These are phyloP conservation scores for Delphinus delphis DNA, from an alignment of 2,113 vertebrate species.

Conservation along the genomic window DNA sequence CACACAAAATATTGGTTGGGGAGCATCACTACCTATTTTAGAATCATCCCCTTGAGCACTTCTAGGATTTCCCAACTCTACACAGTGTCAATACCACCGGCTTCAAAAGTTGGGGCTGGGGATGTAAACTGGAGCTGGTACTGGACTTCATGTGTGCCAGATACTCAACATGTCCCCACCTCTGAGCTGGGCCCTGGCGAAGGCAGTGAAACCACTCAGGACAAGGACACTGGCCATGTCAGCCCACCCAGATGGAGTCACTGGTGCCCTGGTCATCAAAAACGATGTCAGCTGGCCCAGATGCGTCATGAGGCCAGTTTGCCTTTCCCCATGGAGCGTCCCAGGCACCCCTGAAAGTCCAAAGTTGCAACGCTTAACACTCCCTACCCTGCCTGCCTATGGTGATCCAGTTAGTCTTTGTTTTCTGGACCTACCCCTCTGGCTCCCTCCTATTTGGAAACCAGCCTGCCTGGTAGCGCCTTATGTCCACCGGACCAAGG, in stretches of 20 bases:
- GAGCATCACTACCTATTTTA: slow-evolving; percentile 40
- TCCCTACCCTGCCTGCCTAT: not conserved
- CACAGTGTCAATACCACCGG: not conserved
- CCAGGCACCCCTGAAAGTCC: not conserved
- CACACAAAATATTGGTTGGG: slow-evolving; percentile 53
- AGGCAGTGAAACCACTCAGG: not conserved
- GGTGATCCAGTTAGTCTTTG: not conserved
- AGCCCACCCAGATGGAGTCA: not conserved
- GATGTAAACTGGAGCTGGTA: not conserved
- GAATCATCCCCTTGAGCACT: slow-evolving; percentile 30
- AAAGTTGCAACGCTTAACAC: not conserved
- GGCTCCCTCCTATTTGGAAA: not conserved
- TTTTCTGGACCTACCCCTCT: not conserved
- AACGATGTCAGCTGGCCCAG: not conserved
- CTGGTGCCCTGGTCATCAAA: not conserved
- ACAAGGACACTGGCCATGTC: not conserved
- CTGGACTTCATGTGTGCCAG: not conserved
- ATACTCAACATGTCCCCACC: not conserved
- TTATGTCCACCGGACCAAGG: too few species aligned
- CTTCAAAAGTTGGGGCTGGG: not conserved
- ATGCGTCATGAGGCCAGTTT: not conserved
- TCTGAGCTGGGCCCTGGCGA: not conserved
- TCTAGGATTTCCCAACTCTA: slow-evolving; percentile 46
- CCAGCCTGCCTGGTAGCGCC: not conserved
- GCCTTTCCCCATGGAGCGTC: not conserved